Evolutionary conservation across 2,113 vertebrate genomes (phyloP).

Genomic region (Pyxicephalus adspersus): DNA sequence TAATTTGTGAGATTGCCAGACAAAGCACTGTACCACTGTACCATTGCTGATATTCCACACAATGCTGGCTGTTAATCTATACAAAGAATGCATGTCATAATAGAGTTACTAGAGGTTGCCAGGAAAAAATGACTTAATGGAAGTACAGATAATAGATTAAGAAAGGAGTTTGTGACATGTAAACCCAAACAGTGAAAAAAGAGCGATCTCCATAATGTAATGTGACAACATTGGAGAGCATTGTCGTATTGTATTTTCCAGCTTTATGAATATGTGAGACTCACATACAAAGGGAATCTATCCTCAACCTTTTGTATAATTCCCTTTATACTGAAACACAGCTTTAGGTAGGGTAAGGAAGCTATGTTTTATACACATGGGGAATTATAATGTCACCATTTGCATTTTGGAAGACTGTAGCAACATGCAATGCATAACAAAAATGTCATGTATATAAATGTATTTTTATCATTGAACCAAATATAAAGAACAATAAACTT

Average conservation of each 20-base stretch:
- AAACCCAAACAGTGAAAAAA: constrained; percentile 41
- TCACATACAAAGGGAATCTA: constrained; percentile 35
- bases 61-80: background rate
- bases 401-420: background rate
- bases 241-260: constrained; percentile 55
- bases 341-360: background rate
- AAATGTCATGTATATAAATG: too few relatives aligned
- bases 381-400: background rate
- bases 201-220: constrained; percentile 46
- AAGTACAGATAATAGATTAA: constrained; percentile 49
- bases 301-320: constrained; percentile 29
- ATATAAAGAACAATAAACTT: too few relatives aligned
- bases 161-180: constrained; percentile 49
- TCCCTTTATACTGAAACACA: constrained; percentile 23
- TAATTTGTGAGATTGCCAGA: constrained; percentile 13
- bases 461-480: too few relatives aligned
- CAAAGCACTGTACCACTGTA: background rate
- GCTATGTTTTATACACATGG: background rate
- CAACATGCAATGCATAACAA: too few relatives aligned
- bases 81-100: constrained; percentile 34
- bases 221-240: constrained; percentile 46
- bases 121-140: constrained; percentile 23
- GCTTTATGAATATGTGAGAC: constrained; percentile 46
- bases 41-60: constrained; percentile 20
- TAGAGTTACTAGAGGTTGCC: constrained; percentile 12